Conservation (phyloP, 2,797 vertebrate species). For the Paguma larvata region DNA sequence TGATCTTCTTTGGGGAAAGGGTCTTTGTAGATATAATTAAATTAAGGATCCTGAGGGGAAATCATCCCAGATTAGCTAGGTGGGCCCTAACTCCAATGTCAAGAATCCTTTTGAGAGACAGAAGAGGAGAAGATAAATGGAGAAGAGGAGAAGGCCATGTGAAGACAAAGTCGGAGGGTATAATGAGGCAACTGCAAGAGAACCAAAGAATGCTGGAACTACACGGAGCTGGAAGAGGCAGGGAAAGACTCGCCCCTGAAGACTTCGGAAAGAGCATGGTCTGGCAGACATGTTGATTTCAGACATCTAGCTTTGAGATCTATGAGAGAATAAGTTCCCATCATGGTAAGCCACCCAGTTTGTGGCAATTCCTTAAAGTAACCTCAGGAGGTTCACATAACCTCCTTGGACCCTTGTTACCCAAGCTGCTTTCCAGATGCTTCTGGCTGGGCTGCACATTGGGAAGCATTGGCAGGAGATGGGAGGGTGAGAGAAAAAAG, state of each 20-base stretch:
- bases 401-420: background rate
- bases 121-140: background rate
- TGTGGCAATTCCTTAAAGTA: background rate
- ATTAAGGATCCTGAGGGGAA: background rate
- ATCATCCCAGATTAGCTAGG: background rate
- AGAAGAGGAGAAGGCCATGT: background rate
- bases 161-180: background rate
- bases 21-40: background rate
- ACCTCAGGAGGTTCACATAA: background rate
- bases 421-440: background rate
- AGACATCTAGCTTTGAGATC: background rate
- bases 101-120: background rate
- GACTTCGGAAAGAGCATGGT: background rate
- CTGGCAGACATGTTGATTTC: background rate
- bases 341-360: background rate
- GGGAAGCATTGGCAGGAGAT: background rate
- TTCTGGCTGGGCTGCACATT: background rate
- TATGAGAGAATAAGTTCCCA: background rate
- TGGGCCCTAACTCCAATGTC: background rate
- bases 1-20: background rate
- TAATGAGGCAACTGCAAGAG: background rate
- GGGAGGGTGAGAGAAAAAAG: background rate
- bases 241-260: background rate
- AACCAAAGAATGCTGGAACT: background rate
- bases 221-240: background rate